Percentiles rank a stretch among this genome's conserved stretches.
Conservation (phyloP, 2,888 invertebrate species). For the Aleiodes leptofemur region DNA sequence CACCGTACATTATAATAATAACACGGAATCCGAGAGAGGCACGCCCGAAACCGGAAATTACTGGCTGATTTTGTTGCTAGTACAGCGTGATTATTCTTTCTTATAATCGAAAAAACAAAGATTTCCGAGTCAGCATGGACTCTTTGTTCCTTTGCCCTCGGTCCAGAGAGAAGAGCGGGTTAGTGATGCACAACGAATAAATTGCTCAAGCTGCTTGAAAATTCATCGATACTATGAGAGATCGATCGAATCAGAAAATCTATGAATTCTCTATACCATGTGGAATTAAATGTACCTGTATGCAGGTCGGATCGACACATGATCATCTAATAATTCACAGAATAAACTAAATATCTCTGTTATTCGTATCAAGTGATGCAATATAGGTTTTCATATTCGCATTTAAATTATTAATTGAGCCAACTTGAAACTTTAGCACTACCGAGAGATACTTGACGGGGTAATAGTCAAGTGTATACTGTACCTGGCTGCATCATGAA, state of each 20-base stretch:
- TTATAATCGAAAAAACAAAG: too few relatives aligned
- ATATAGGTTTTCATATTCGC: not conserved
- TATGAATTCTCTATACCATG: conserved; percentile 10
- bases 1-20: conserved; percentile 43
- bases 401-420: conserved; percentile 26
- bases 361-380: conserved; percentile 8
- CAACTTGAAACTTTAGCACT: conserved; percentile 3
- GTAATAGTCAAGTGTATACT: not conserved
- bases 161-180: not conserved
- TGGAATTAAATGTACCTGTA: not conserved
- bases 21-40: conserved; percentile 32
- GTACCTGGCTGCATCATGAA: conserved; percentile 8
- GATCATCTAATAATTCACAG: conserved; percentile 16
- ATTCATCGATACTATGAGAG: not conserved
- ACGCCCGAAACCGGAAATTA: conserved; percentile 13
- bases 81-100: too few relatives aligned
- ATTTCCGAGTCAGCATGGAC: too few relatives aligned
- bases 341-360: conserved; percentile 4
- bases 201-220: not conserved
- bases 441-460: conserved; percentile 7
- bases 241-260: not conserved
- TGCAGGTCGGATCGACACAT: not conserved
- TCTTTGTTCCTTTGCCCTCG: too few relatives aligned
- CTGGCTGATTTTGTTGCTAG: conserved; percentile 4
- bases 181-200: conserved; percentile 20